Evolutionary conservation across 2,113 vertebrate genomes (phyloP).

Genomic region (Ictalurus punctatus): DNA sequence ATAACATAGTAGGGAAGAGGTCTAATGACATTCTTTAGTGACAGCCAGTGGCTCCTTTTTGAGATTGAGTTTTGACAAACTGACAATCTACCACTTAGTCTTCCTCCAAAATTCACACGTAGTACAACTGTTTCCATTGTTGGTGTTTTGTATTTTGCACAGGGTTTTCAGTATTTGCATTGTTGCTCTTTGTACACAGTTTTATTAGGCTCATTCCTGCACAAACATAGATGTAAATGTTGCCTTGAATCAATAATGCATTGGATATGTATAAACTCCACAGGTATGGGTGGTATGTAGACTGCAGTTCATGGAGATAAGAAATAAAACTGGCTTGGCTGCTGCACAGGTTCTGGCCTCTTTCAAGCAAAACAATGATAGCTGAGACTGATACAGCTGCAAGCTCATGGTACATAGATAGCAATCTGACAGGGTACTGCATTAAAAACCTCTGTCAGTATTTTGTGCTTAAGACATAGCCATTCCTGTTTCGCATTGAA

Average conservation of each 20-base stretch:
- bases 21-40: slow-evolving; percentile 16
- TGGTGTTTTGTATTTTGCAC: neutral
- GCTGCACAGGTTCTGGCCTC: neutral
- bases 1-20: neutral
- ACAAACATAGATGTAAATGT: neutral
- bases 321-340: neutral
- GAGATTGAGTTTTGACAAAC: neutral
- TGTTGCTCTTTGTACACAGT: neutral
- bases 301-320: slow-evolving; percentile 3
- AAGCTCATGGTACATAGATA: neutral
- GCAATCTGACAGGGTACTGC: slow-evolving; percentile 9
- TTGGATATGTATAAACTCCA: neutral
- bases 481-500: neutral
- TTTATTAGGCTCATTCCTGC: neutral
- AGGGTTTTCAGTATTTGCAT: neutral
- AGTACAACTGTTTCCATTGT: neutral
- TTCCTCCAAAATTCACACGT: neutral
- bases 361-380: neutral
- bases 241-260: neutral
- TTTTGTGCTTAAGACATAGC: neutral
- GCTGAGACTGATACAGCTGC: neutral
- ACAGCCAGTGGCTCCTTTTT: neutral
- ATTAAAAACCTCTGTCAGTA: neutral
- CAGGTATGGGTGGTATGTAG: neutral
- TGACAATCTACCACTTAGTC: neutral